These are phyloP conservation scores for Paraescarpia echinospica DNA, from an alignment of 1,140 invertebrate genomes.

Conservation along the genomic window DNA sequence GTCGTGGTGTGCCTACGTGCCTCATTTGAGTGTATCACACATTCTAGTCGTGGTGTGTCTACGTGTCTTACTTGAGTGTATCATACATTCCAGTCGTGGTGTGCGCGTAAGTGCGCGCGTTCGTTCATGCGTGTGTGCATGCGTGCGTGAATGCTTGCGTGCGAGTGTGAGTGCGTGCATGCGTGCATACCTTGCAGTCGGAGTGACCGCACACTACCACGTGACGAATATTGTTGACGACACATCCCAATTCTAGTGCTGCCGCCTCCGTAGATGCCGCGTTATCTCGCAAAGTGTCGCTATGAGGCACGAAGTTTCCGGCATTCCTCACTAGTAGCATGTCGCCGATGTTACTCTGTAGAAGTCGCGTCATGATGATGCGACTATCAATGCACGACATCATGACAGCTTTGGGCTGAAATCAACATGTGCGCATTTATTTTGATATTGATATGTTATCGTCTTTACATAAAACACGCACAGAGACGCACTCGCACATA, in stretches of 20 bases:
- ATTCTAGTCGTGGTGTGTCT: too few species aligned
- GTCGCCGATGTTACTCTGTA: constrained; percentile 91
- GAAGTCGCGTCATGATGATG: constrained; percentile 93
- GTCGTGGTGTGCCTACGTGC: too few species aligned
- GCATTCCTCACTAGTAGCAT: constrained; percentile 97
- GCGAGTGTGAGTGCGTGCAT: neutral
- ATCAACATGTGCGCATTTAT: neutral
- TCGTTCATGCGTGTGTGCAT: neutral
- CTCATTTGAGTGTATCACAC: too few species aligned
- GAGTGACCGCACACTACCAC: constrained; percentile 96
- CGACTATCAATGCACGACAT: constrained; percentile 98
- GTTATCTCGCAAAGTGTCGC: constrained; percentile 39
- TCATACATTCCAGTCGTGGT: too few species aligned
- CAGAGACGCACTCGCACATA: too few species aligned
- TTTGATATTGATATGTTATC: too few species aligned
- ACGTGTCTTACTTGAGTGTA: too few species aligned
- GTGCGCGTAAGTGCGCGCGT: neutral
- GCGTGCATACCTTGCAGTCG: constrained; percentile 78
- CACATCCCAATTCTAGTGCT: constrained; percentile 88
- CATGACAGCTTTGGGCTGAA: constrained; percentile 90
- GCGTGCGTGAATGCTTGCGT: neutral
- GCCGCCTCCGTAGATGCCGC: constrained; percentile 82
- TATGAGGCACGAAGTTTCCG: constrained; percentile 62
- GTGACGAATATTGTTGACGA: constrained; percentile 89
- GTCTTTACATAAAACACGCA: too few species aligned